These are phyloP conservation scores for Neolamprologus longior DNA, from an alignment of 2,113 vertebrate species.

Conservation along the genomic window DNA sequence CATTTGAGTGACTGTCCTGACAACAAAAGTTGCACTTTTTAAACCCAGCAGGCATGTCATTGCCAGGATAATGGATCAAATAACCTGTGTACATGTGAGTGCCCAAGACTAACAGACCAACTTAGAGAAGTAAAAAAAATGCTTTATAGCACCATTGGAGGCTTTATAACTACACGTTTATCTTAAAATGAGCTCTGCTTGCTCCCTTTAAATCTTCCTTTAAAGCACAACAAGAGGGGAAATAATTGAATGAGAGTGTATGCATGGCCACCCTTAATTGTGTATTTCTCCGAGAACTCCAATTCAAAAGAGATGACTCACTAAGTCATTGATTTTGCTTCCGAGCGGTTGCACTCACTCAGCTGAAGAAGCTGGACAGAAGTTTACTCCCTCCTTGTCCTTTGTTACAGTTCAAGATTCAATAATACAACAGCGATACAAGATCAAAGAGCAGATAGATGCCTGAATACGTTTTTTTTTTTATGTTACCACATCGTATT, in stretches of 20 bases:
- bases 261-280: slow-evolving; percentile 30
- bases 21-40: neutral
- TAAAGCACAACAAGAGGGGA: neutral
- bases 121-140: neutral
- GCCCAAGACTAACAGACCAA: neutral
- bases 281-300: slow-evolving; percentile 15
- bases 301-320: slow-evolving; percentile 27
- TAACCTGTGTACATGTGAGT: neutral
- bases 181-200: neutral
- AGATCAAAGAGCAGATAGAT: neutral
- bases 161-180: neutral
- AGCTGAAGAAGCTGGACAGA: slow-evolving; percentile 28
- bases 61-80: neutral
- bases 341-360: slow-evolving; percentile 10
- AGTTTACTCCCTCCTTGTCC: neutral
- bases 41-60: neutral
- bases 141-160: neutral
- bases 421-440: neutral
- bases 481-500: neutral
- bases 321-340: slow-evolving; percentile 49
- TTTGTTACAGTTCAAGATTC: neutral
- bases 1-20: neutral
- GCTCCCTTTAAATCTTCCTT: neutral
- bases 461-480: neutral
- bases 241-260: slow-evolving; percentile 36